These are phyloP conservation scores for Micronycteris hirsuta DNA, from an alignment of 2,113 vertebrate genomes.

Conservation along the genomic window DNA sequence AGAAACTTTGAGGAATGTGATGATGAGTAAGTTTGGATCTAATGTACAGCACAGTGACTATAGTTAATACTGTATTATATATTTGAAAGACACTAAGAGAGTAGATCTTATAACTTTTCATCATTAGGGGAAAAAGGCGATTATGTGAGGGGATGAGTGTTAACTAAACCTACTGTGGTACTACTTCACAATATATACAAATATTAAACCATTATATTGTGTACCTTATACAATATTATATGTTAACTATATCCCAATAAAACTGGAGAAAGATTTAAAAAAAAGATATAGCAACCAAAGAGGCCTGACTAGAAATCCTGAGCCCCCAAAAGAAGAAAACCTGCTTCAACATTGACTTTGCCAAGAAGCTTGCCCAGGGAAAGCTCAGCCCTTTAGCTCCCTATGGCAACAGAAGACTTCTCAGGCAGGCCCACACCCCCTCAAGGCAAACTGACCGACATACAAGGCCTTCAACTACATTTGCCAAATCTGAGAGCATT, in stretches of 20 bases:
- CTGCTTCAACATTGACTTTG: neutral
- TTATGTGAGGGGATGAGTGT: neutral
- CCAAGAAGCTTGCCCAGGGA: neutral
- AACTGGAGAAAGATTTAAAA: neutral
- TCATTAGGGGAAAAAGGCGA: neutral
- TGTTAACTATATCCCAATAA: neutral
- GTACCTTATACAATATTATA: neutral
- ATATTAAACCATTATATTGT: neutral
- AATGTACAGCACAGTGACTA: neutral
- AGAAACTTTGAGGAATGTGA: neutral
- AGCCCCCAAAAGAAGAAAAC: neutral
- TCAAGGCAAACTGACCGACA: neutral
- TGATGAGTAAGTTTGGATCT: neutral
- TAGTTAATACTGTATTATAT: neutral
- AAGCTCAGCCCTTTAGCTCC: neutral
- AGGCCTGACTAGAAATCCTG: neutral
- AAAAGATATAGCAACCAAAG: neutral
- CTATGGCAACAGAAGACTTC: neutral
- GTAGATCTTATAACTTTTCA: neutral
- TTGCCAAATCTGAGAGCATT: neutral
- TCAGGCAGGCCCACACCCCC: neutral
- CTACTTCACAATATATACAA: neutral
- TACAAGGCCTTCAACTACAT: neutral
- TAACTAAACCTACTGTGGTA: neutral
- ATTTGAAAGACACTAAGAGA: neutral